phyloP scores from a whole-genome alignment of 1,140 invertebrate genomes.

The Cydia pomonella region DNA sequence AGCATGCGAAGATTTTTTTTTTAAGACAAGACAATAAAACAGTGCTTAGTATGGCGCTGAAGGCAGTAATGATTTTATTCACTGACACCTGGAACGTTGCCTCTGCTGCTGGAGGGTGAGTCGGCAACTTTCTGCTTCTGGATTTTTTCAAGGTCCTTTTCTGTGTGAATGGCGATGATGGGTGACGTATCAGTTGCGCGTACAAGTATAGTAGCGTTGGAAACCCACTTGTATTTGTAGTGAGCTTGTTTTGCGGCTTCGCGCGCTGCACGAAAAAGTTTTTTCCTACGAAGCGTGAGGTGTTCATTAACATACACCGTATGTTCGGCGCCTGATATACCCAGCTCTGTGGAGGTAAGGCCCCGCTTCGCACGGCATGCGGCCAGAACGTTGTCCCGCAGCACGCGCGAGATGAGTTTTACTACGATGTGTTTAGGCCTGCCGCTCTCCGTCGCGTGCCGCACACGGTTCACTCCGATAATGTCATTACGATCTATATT shows the following conservation, averaged over 20 bases:
- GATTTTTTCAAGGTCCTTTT: constrained; percentile 15
- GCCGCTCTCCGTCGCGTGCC: background rate
- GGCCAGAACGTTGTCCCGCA: constrained; percentile 22
- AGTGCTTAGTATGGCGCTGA: too few species aligned
- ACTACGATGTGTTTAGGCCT: constrained; percentile 10
- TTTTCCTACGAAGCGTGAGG: constrained; percentile 12
- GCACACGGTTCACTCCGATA: background rate
- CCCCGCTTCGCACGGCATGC: background rate
- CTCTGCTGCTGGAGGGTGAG: too few species aligned
- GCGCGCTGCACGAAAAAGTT: constrained; percentile 17
- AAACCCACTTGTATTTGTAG: constrained; percentile 22
- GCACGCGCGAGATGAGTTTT: background rate
- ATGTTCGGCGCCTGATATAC: background rate
- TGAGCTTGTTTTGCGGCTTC: constrained; percentile 24
- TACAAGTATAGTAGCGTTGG: constrained; percentile 2
- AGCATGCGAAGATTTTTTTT: too few species aligned
- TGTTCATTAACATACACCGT: constrained; percentile 24
- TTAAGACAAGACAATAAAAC: too few species aligned
- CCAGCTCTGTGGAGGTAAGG: constrained; percentile 4
- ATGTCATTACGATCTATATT: background rate
- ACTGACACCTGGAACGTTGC: too few species aligned
- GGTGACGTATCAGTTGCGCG: constrained; percentile 20
- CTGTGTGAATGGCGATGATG: constrained; percentile 1
- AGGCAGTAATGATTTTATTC: too few species aligned
- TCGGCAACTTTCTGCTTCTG: background rate